A percentile compares a stretch with the other conserved stretches of the same genome.
phyloP scores from a whole-genome alignment of 1,140 invertebrate genomes.

The Odontomachus brunneus region DNA sequence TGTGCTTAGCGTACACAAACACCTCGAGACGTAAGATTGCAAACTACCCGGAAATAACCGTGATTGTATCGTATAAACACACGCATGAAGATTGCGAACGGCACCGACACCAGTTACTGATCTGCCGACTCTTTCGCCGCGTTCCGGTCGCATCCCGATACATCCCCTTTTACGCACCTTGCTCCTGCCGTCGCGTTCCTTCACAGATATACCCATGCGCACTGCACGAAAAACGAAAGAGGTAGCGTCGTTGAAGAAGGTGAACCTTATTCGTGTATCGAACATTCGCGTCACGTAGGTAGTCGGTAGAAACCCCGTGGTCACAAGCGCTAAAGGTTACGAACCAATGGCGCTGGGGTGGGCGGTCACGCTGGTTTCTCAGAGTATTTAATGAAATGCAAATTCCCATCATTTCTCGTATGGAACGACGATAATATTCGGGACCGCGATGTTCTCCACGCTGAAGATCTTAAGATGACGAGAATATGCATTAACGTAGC shows the following conservation, averaged over 20 bases:
- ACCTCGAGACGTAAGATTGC: background rate
- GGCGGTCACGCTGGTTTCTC: constrained; percentile 64
- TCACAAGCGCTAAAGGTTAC: constrained; percentile 69
- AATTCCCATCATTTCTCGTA: constrained; percentile 28
- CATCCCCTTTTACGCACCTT: constrained; percentile 74
- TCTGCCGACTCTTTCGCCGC: constrained; percentile 57
- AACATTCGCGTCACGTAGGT: constrained; percentile 72
- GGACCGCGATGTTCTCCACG: background rate
- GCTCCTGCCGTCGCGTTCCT: constrained; percentile 69
- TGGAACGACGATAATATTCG: constrained; percentile 21
- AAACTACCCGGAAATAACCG: background rate
- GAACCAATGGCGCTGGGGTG: constrained; percentile 72
- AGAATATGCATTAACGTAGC: constrained; percentile 3
- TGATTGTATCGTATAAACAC: constrained; percentile 32
- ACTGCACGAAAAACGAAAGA: constrained; percentile 77
- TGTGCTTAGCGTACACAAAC: background rate
- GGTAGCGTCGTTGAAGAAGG: constrained; percentile 70
- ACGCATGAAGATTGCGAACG: constrained; percentile 41
- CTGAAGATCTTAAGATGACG: background rate
- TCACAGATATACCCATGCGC: constrained; percentile 79
- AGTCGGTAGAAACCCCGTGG: constrained; percentile 49
- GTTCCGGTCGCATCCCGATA: constrained; percentile 69
- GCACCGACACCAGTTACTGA: constrained; percentile 64
- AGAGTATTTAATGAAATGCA: constrained; percentile 52
- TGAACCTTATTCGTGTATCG: constrained; percentile 76